Evolutionary conservation across 1,140 invertebrate species (phyloP), one percentile per base, ranked within the genome.

Genomic region (Cherax destructor): DNA sequence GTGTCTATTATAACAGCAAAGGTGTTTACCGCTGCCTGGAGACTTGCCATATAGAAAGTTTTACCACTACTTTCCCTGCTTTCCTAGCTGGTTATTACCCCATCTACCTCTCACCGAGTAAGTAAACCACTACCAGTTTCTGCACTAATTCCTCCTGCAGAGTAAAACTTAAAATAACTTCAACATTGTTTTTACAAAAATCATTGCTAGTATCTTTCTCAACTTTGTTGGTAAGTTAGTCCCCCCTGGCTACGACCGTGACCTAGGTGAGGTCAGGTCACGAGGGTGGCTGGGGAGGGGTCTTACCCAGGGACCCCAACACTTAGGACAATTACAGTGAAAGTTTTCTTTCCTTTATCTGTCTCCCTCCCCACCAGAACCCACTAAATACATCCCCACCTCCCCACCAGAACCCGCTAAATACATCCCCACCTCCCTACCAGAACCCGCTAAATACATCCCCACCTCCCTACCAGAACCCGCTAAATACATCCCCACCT

Each of bases 271-370:
- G 69, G 69, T 74, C 69, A 74, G 69, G 69, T 74, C 69, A 74
- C 69, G 24, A 59, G 56, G 56, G 9, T 9, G 56, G 65, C 13
- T 16, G 13, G 65, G 21, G 69, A 74, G 11, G 69, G n/a, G 24
- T 21, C 56, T 81, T 50, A 81, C 10, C 56, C n/a, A 30, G 50
- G 79, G 79, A 56, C 79, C 50, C 41, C 50, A 81, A 81, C 79
- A 13, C 24, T 9, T 10, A 47, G 79, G 79, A 81, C 79, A 81
- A 81, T 81, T 59, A 81, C 56, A 81, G 79, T 81, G 79, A 81
- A 81, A 81, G 79, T 81, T 81, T 21, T 81, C 3, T 21, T 30
- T 41, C 50, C 78, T 49, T 5, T 10, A 47, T 49, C 18, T 11
- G 21, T 41, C 30, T 41, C 77, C 16, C 16, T 21, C 61, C 16